phyloP scores from a whole-genome alignment of 2,797 vertebrate genomes.

The Fratercula arctica region DNA sequence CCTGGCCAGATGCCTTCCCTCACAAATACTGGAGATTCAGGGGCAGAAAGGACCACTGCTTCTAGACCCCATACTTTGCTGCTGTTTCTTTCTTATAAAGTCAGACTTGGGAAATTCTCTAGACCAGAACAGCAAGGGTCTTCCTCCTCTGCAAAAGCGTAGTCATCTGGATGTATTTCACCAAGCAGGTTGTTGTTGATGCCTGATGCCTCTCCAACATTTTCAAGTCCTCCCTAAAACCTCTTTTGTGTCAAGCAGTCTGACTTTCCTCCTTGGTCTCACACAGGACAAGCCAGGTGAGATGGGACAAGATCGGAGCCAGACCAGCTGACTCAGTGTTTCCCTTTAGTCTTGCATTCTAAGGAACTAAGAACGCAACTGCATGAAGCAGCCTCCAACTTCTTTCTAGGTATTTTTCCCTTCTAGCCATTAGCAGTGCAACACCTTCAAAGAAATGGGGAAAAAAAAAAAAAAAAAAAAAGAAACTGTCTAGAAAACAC shows the following conservation, averaged over 20 bases:
- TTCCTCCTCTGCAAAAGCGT: not conserved
- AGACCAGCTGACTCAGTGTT: not conserved
- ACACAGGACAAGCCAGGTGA: not conserved
- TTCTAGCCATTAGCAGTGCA: not conserved
- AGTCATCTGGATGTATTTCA: not conserved
- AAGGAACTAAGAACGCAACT: not conserved
- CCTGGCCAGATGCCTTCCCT: not conserved
- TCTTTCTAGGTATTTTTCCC: not conserved
- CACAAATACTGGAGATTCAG: not conserved
- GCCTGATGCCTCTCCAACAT: no score
- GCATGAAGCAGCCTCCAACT: not conserved
- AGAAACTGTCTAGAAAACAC: not conserved
- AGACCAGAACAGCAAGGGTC: not conserved
- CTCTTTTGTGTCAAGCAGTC: not conserved
- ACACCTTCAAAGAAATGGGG: not conserved
- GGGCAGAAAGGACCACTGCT: not conserved
- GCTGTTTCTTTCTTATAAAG: not conserved
- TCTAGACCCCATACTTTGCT: not conserved
- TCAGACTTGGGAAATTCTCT: not conserved
- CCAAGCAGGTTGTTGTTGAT: not conserved
- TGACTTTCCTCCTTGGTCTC: not conserved
- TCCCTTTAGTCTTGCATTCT: not conserved
- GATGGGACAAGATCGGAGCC: not conserved
- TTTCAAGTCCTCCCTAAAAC: not conserved
- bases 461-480: not conserved